Conservation (phyloP, 2,797 vertebrate genomes). For the Gymnoscopelus microlampas region DNA sequence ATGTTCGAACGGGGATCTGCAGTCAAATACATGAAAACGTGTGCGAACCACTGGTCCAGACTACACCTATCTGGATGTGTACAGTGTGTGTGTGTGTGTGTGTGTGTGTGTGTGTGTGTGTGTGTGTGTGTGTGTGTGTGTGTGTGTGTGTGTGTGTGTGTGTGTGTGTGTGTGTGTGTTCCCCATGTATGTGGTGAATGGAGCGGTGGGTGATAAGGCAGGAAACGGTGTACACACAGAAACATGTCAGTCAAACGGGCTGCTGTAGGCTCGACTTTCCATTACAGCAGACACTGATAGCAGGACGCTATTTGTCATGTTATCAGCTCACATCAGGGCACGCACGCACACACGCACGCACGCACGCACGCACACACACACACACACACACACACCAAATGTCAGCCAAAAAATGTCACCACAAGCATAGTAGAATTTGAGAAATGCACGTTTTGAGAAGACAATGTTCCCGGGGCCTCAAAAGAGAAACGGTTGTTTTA, state of each 20-base stretch:
- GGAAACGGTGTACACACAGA: slow-evolving; percentile 6
- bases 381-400: slow-evolving; percentile 6
- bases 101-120: slow-evolving; percentile 9
- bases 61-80: too few relatives aligned
- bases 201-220: too few relatives aligned
- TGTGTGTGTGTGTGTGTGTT: background rate
- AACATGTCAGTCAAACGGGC: slow-evolving; percentile 57
- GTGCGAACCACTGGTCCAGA: too few relatives aligned
- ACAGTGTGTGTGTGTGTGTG: slow-evolving; percentile 8
- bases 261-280: slow-evolving; percentile 68
- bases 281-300: slow-evolving; percentile 64
- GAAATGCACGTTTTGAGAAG: too few relatives aligned
- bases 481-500: too few relatives aligned
- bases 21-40: too few relatives aligned
- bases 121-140: slow-evolving; percentile 23
- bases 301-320: slow-evolving; percentile 63
- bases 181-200: background rate
- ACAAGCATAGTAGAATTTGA: too few relatives aligned
- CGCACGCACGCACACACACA: slow-evolving; percentile 8
- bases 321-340: slow-evolving; percentile 62
- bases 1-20: too few relatives aligned
- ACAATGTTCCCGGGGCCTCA: too few relatives aligned
- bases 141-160: slow-evolving; percentile 10
- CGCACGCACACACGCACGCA: too few relatives aligned
- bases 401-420: too few relatives aligned